Conservation (phyloP, 2,797 vertebrate genomes). For the Coranthus polyacanthus region DNA sequence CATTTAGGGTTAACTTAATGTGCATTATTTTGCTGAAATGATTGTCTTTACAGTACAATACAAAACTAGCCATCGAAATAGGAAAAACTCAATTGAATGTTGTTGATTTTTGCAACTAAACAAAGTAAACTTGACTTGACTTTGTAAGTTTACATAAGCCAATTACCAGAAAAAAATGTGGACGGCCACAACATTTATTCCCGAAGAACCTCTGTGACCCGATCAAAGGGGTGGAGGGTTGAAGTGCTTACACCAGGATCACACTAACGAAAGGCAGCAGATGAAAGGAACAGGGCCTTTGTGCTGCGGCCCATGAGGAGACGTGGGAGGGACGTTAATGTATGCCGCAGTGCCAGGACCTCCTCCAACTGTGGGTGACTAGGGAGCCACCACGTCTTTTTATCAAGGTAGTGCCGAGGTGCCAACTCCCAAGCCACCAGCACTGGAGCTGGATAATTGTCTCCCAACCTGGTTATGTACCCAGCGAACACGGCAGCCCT, state of each 20-base stretch:
- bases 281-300: conserved; percentile 87
- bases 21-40: not conserved
- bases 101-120: not conserved
- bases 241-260: conserved; percentile 62
- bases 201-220: conserved; percentile 68
- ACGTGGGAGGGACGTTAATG: conserved; percentile 75
- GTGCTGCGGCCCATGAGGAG: conserved; percentile 73
- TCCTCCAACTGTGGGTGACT: conserved; percentile 84
- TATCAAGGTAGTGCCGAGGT: conserved; percentile 91
- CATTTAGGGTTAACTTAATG: not conserved
- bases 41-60: not conserved
- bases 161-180: not conserved
- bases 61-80: not conserved
- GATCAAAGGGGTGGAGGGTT: conserved; percentile 65
- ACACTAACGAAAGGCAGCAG: conserved; percentile 78
- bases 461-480: conserved; percentile 91
- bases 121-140: not conserved
- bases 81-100: not conserved
- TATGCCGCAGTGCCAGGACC: conserved; percentile 82
- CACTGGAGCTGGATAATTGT: conserved; percentile 82
- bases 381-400: conserved; percentile 88
- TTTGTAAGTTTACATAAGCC: not conserved
- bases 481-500: conserved; percentile 84
- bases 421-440: conserved; percentile 89
- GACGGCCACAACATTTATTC: conserved; percentile 52